phyloP scores from a whole-genome alignment of 2,888 invertebrate genomes.

The Nymphalis c-album region DNA sequence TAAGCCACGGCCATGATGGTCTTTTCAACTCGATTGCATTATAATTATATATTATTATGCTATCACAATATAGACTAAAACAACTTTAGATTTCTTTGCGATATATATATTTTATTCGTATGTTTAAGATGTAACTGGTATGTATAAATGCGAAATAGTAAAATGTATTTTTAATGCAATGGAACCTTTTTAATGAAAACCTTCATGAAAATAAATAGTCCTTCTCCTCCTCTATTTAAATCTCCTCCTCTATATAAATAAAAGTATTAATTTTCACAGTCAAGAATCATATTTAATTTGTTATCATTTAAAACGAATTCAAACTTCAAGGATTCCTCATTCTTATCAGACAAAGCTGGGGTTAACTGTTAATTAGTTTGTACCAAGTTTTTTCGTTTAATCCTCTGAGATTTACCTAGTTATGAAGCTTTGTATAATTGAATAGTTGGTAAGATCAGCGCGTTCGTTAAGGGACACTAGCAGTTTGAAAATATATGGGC shows the following conservation, averaged over 20 bases:
- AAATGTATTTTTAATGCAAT: too few species aligned
- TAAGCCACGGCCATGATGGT: too few species aligned
- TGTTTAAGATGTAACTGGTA: too few species aligned
- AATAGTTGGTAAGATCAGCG: not conserved
- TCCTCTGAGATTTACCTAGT: constrained; percentile 23
- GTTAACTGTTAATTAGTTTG: constrained; percentile 38
- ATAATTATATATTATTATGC: too few species aligned
- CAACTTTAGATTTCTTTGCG: too few species aligned
- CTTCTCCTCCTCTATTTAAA: not conserved
- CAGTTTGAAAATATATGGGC: too few species aligned
- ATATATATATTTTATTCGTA: too few species aligned
- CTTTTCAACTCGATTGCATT: too few species aligned
- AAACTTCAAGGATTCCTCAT: constrained; percentile 29
- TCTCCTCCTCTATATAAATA: not conserved
- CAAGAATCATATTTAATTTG: constrained; percentile 15
- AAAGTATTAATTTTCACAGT: not conserved
- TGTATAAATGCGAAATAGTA: too few species aligned
- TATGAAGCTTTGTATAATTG: constrained; percentile 5
- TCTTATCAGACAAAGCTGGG: constrained; percentile 31
- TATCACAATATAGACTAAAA: too few species aligned
- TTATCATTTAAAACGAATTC: constrained; percentile 33
- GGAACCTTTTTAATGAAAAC: too few species aligned
- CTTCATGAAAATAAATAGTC: too few species aligned
- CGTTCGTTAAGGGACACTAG: not conserved
- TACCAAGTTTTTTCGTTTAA: constrained; percentile 33